Evolutionary conservation across 2,113 vertebrate genomes (phyloP), one percentile per base, ranked within the genome.

Genomic region (Notiomystis cincta): DNA sequence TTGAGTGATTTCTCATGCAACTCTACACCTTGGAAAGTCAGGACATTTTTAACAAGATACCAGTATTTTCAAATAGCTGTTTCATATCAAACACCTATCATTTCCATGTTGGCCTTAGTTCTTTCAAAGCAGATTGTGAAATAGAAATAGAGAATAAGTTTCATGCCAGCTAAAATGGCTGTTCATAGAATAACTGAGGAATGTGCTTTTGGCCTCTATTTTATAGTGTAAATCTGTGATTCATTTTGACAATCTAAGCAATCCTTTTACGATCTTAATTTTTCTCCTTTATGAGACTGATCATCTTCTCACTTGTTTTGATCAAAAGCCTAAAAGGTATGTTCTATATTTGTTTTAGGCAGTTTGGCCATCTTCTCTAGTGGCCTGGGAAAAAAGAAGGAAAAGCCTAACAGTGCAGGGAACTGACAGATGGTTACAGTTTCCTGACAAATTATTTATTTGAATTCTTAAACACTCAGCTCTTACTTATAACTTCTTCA

Each of bases 361-460:
- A 64, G 8, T 94, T 77, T 81, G 30, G 45, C 61, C n/a, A 51
- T 77, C 93, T 95, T 96, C 35, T 79, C 56, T 60, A 82, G 24
- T 50, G 42, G 57, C 40, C 82, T 69, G 64, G 47, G 82, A 37
- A 67, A 66, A 78, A 81, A 48, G 31, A 56, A 78, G 16, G 31
- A 75, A 95, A 95, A 82, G 1, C 56, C 81, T 64, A 88, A 71
- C 69, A 67, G 22, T 89, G 54, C 15, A 42, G 82, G 45, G 48
- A 83, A 83, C 80, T 95, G 90, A 95, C 90, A 95, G 95, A 90
- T 92, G 94, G 91, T 76, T 90, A 92, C 71, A 82, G 79, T 93
- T 96, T 95, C 95, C 69, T 88, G 89, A 93, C 84, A 86, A 93
- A 90, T 77, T 93, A 90, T 96, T 92, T 96, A 88, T 90, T 97